These are phyloP conservation scores for Alces alces DNA, from an alignment of 2,113 vertebrate genomes.

Conservation along the genomic window DNA sequence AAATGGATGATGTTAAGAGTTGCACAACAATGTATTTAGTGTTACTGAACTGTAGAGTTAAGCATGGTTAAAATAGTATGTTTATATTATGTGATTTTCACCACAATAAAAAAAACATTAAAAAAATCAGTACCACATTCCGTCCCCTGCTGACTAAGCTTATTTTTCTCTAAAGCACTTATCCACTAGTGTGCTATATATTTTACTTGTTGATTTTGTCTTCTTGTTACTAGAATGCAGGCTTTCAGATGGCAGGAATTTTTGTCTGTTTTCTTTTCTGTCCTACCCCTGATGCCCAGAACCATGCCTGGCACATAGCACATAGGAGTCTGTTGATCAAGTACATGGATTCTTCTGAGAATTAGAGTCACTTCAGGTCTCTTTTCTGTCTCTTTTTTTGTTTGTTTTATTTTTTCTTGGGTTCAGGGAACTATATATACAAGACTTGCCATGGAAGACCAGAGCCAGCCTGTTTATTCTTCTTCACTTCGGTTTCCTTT, in stretches of 20 bases:
- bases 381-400: not conserved
- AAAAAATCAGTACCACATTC: not conserved
- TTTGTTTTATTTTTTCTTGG: not conserved
- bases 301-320: not conserved
- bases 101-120: not conserved
- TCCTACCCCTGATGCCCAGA: not conserved
- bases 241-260: not conserved
- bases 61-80: not conserved
- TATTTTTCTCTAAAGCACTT: not conserved
- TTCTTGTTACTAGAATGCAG: not conserved
- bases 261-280: not conserved
- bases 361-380: not conserved
- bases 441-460: not conserved
- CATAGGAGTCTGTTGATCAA: not conserved
- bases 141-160: not conserved
- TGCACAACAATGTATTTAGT: not conserved
- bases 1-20: not conserved
- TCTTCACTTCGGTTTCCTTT: not conserved
- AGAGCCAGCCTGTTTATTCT: not conserved
- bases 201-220: not conserved
- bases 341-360: not conserved
- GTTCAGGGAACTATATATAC: not conserved
- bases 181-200: not conserved
- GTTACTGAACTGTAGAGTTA: not conserved
- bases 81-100: not conserved